These are phyloP conservation scores for Zosterops hypoxanthus DNA, from an alignment of 2,113 vertebrate species.

Conservation along the genomic window DNA sequence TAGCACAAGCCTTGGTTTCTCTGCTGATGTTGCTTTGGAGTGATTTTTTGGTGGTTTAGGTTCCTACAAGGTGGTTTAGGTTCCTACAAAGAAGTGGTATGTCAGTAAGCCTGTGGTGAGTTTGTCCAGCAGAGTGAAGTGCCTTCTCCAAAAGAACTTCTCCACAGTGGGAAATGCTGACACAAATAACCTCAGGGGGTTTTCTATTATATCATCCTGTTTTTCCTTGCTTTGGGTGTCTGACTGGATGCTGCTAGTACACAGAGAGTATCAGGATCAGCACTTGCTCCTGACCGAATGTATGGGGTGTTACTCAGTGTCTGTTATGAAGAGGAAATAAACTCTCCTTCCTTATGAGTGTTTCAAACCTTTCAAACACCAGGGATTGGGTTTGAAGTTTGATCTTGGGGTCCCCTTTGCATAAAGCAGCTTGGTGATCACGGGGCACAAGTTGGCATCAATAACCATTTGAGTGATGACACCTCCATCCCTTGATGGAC, in stretches of 20 bases:
- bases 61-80: neutral
- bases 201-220: neutral
- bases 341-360: neutral
- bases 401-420: neutral
- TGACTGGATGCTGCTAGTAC: neutral
- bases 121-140: neutral
- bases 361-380: neutral
- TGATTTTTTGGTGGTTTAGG: neutral
- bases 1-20: neutral
- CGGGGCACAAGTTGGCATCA: neutral
- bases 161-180: neutral
- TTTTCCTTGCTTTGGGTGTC: neutral
- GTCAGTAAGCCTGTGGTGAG: neutral
- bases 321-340: neutral
- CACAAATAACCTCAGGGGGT: neutral
- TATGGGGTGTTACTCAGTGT: neutral
- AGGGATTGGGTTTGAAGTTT: neutral
- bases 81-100: neutral
- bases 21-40: neutral
- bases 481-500: neutral
- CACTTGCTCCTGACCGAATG: neutral
- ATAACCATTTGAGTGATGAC: neutral
- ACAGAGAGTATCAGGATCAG: neutral
- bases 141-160: neutral
- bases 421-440: neutral